Percentiles rank a stretch among this genome's conserved stretches.
Conservation (phyloP, 2,113 vertebrate species). For the Nipponia nippon region DNA sequence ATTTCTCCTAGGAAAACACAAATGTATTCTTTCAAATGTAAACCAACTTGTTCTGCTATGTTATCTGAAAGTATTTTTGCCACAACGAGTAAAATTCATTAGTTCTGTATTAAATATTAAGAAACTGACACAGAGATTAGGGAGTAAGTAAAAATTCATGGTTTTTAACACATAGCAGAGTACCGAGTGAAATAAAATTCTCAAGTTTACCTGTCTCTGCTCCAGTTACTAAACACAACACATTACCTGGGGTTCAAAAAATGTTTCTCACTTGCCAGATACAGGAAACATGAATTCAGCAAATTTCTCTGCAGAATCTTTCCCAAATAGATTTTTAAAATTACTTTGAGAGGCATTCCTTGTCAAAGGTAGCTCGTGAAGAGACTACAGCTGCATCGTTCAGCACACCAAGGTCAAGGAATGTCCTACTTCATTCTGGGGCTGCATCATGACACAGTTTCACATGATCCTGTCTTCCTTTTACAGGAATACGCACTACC, state of each 20-base stretch:
- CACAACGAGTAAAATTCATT: not conserved
- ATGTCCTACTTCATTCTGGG: conserved; percentile 1
- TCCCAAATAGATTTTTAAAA: not conserved
- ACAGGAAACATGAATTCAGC: not conserved
- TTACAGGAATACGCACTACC: fast-evolving
- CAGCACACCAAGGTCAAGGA: conserved; percentile 30
- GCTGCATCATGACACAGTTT: conserved; percentile 4
- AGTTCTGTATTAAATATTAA: not conserved
- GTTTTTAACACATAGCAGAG: not conserved
- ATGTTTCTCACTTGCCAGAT: not conserved
- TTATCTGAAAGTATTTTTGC: not conserved
- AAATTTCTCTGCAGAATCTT: not conserved
- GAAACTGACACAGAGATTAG: not conserved
- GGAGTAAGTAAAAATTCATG: not conserved
- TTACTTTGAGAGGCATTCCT: not conserved
- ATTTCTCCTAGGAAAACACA: not conserved
- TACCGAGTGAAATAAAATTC: not conserved
- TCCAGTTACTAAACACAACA: not conserved
- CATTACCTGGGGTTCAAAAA: not conserved
- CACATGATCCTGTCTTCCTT: not conserved
- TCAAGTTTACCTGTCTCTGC: not conserved
- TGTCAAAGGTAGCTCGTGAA: not conserved
- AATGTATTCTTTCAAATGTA: not conserved
- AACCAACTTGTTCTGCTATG: not conserved
- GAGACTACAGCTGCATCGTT: not conserved